Base-by-base conservation (phyloP, 2,797 vertebrate genomes). In the Scleropages formosus region DNA sequence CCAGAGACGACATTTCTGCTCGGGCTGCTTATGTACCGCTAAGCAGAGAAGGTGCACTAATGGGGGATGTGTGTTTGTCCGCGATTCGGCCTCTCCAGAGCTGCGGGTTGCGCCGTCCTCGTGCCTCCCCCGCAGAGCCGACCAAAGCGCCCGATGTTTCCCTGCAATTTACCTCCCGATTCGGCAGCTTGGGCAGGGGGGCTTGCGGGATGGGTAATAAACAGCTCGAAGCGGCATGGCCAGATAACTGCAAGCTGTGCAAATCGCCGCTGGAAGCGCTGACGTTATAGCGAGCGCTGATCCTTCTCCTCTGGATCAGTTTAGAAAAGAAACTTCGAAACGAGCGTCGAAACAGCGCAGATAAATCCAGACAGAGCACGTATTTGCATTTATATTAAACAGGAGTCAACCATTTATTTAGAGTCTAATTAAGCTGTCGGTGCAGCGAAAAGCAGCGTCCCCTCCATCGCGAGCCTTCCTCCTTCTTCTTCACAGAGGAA, bases 341-440 rank as follows among this genome's bases (percentile, higher is more conserved):
- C 1, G 59, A 11, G 13, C 6, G n/a, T 10, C 39, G 20, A 47
- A 65, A 72, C 67, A 26, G 59, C 24, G 4, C 22, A 46, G 49
- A 56, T 65, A 39, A 44, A 2, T 16, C 8, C 22, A 46, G 49
- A 56, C 65, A 39, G 44, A 4, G n/a, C 27, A 46, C 26, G 24
- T n/a, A 72, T 65, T 65, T 51, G 26, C 26, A 12, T 27, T 59
- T 26, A 22, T 44, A 77, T 66, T 13, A 46, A 18, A 22, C n/a
- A 58, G 53, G 58, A 53, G 9, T 8, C 1, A 15, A 60, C 47
- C 2, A 22, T 56, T 39, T 49, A 16, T 46, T 61, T 18, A 72
- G 58, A 72, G 53, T 59, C 3, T 62, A 53, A 63, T 61, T 51
- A 60, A 75, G 22, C 11, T 60, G 49, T 70, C n/a, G 15, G 27